Conservation (phyloP, 2,797 vertebrate species). For the Urophycis tenuis region DNA sequence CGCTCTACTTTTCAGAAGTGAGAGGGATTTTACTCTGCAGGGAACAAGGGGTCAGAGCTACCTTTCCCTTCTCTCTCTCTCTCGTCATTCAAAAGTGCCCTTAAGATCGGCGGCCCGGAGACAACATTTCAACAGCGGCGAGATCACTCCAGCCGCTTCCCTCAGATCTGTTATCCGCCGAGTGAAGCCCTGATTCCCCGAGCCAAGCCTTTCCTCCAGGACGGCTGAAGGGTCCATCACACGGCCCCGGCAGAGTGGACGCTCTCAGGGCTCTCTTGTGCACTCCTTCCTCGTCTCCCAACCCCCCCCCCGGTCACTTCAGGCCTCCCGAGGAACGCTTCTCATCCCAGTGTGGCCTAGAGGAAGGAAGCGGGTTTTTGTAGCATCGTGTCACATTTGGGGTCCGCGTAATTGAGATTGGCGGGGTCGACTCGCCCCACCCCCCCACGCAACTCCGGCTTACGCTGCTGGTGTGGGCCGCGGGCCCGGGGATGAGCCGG, state of each 20-base stretch:
- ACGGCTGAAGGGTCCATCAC: background rate
- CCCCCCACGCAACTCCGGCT: slow-evolving; percentile 28
- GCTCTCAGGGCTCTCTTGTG: background rate
- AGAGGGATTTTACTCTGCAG: background rate
- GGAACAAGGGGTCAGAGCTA: background rate
- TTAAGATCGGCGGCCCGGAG: background rate
- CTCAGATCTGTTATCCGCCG: background rate
- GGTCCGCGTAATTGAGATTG: slow-evolving; percentile 54
- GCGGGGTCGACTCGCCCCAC: slow-evolving; percentile 33
- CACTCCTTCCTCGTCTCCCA: background rate
- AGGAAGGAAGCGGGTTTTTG: too few species aligned
- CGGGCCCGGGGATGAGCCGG: slow-evolving; percentile 17
- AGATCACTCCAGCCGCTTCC: slow-evolving; percentile 14
- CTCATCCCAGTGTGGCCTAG: slow-evolving; percentile 38
- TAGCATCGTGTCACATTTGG: too few species aligned
- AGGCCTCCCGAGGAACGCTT: slow-evolving; percentile 42
- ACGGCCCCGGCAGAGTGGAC: background rate
- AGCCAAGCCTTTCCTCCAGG: background rate
- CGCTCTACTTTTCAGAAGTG: background rate
- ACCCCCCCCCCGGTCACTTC: slow-evolving; percentile 31
- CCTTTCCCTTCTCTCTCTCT: background rate
- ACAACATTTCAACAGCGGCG: slow-evolving; percentile 6
- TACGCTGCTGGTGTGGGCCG: slow-evolving; percentile 34
- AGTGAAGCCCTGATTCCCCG: background rate
- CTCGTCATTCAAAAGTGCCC: background rate